Evolutionary conservation across 1,140 invertebrate genomes (phyloP), one percentile per base, ranked within the genome.

Genomic region (Coptotermes formosanus): DNA sequence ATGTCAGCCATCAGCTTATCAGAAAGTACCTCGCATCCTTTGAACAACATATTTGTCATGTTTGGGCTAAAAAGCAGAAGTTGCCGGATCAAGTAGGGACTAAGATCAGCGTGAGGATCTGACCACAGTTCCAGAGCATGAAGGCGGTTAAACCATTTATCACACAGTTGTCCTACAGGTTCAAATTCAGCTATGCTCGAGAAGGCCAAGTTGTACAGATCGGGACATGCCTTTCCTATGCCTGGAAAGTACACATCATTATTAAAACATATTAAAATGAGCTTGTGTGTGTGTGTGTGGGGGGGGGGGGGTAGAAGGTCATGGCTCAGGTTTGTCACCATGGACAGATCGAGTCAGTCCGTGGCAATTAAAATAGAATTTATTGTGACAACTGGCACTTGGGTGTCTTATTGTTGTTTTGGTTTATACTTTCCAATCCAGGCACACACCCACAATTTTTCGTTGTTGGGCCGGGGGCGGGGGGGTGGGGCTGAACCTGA

Each of bases 51-150:
- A 86, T 90, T 90, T 83, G 86, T 87, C 32, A 91, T 87, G 44
- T 87, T 86, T 9, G 59, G 86, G 85, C 88, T 88, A 38, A 87
- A 88, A 11, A 86, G 81, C 16, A 90, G 87, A n/a, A 91, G 87
- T 87, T 90, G 90, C 1, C 87, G 86, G 2, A 91, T 85, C 30
- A 90, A 87, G 82, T 87, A 84, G 32, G 88, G 82, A 48, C 86
- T 86, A 32, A 88, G 86, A 25, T 90, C 89, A 2, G 88, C 87
- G 43, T 88, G 87, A 38, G 88, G 82, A 44, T 88, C 89, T n/a
- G 89, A 88, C 90, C 90, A 90, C 8, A 91, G 83, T 88, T 91
- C 90, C 75, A 91, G 82, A 25, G 88, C 89, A 30, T 86, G 85
- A 1, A 90, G 87, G 19, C 88, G 45, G 30, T 83, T 88, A 87